These are phyloP conservation scores for Progne subis DNA, from an alignment of 2,113 vertebrate species.

Conservation along the genomic window DNA sequence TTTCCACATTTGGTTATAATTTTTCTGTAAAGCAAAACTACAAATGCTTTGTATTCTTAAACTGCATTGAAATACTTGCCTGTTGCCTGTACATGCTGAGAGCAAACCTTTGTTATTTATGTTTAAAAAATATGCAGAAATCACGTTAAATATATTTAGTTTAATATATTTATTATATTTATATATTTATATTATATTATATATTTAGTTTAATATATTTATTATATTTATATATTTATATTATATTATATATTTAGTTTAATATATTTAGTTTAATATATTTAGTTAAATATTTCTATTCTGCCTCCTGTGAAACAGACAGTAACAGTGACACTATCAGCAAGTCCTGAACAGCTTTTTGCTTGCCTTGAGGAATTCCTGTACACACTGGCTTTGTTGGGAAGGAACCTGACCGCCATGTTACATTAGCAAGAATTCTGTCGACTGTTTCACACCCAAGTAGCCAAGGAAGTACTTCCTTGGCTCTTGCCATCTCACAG, in stretches of 20 bases:
- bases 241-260: neutral
- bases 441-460: conserved; percentile 27
- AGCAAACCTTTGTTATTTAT: neutral
- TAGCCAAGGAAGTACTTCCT: neutral
- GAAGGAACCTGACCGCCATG: conserved; percentile 39
- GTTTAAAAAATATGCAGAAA: neutral
- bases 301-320: conserved; percentile 75
- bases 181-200: neutral
- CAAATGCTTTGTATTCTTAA: neutral
- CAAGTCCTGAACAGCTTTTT: conserved; percentile 54
- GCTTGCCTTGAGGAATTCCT: conserved; percentile 60
- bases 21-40: neutral
- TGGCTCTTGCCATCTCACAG: neutral
- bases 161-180: neutral
- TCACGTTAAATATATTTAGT: neutral
- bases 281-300: conserved; percentile 39
- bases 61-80: neutral
- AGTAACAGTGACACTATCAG: conserved; percentile 58
- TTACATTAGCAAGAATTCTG: conserved; percentile 73
- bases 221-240: neutral
- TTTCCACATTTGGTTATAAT: neutral
- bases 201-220: neutral
- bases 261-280: neutral
- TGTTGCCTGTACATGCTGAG: neutral
- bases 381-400: conserved; percentile 62